Evolutionary conservation across 1,140 invertebrate genomes (phyloP), one percentile per base, ranked within the genome.

Genomic region (Stenopsyche tienmushanensis): DNA sequence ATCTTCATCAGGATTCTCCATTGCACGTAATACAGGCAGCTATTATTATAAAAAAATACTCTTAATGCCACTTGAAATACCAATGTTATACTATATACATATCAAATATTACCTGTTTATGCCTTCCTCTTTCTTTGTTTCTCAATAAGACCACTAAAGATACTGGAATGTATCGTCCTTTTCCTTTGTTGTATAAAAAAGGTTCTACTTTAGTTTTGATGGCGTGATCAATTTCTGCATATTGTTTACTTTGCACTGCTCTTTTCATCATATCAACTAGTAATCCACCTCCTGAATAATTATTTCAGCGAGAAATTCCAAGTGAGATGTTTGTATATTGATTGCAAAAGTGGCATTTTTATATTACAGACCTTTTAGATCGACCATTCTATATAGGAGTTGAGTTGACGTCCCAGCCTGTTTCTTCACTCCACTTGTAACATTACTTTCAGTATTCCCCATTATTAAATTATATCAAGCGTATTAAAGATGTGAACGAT

Each of bases 191-290:
- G 77, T 98, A 98, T 7, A 98, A 77, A 80, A 94, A 97, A 0
- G 91, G 93, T 71, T 92, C 89, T 1, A 98, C 91, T 78, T 95
- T 93, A 3, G 90, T 92, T 77, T 92, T 88, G 24, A 96, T 92
- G 2, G 91, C 90, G 77, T 93, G 89, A 76, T 96, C 93, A 39
- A 96, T 83, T 76, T 95, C 91, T 0, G 90, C 89, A 72, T 88
- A 95, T 72, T 95, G 90, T 76, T 93, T 94, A 25, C 88, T 93
- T 73, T 93, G 90, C 0, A 88, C 84, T 0, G 93, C 93, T 71
- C 92, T 83, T 79, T 98, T 98, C 88, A 96, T 96, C 80, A 97
- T 84, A 71, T 96, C 91, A 2, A 98, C 92, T 1, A 98, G 79
- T 49, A 95, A 81, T 47, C 97, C 96, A 49, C 93, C 92, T 66